phyloP scores from a whole-genome alignment of 2,888 invertebrate species.

The Bellardia pandia region DNA sequence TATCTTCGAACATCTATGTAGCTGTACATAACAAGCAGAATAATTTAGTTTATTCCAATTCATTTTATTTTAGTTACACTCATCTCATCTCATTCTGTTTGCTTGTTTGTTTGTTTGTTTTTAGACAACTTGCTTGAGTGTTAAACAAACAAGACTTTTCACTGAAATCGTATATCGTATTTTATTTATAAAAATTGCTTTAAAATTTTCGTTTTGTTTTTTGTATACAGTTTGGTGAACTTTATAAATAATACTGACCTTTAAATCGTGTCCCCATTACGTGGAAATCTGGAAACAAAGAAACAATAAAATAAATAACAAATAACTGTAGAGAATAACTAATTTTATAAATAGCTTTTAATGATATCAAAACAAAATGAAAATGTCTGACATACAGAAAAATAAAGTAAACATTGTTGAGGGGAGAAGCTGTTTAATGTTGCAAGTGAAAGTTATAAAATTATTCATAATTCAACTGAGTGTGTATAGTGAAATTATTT shows the following conservation, averaged over 20 bases:
- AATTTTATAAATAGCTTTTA: conserved; percentile 15
- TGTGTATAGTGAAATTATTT: too few species aligned
- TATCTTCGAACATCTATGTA: conserved; percentile 4
- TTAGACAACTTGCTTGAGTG: conserved; percentile 24
- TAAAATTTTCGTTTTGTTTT: conserved; percentile 1
- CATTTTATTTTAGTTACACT: neutral
- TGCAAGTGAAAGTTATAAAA: too few species aligned
- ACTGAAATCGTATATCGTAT: neutral
- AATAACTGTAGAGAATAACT: neutral
- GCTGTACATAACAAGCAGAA: neutral
- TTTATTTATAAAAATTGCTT: conserved; percentile 18
- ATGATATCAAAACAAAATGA: too few species aligned
- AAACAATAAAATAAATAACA: neutral
- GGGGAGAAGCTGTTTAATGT: neutral
- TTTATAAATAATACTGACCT: conserved; percentile 53
- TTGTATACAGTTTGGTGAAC: neutral
- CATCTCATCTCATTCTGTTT: neutral
- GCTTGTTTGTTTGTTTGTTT: conserved; percentile 9
- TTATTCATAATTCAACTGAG: too few species aligned
- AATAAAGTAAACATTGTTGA: neutral
- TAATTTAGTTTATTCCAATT: conserved; percentile 23
- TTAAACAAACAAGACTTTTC: conserved; percentile 38
- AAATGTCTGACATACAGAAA: neutral
- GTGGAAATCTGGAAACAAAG: neutral
- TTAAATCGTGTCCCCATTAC: conserved; percentile 14